Base-by-base conservation (phyloP, 2,888 invertebrate genomes). In the Horisme vitalbata region DNA sequence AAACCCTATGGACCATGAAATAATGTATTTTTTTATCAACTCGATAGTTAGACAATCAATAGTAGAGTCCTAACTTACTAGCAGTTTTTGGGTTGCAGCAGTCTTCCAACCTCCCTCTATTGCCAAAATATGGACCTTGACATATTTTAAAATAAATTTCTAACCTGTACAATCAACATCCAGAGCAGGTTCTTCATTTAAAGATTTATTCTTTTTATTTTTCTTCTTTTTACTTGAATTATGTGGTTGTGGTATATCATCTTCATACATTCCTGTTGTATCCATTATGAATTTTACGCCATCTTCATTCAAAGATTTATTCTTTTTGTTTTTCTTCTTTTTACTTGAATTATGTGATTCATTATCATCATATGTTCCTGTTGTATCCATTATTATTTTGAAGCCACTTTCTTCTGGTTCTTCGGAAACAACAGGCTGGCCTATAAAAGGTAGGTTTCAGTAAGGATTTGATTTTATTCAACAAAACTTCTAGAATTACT, bases 381-480 rank as follows among this genome's bases (percentile, higher is more conserved):
- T 60, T 14, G 73, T 75, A 33, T 75, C 75, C 23, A 74, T 52
- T 44, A 73, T 66, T 50, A 74, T 71, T 8, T 50, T 41, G 3
- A 63, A 7, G 41, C 39, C 45, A 28, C 43, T 46, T 6, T 49
- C 47, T 6, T 57, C 52, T 33, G 54, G 24, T n/a, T 52, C 34
- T 44, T 50, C 65, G 59, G 41, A 20, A 57, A 53, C 12, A 26
- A 13, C 36, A 15, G 8, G 31, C 13, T 32, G 24, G 8, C 4
- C 31, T 31, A 11, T 2, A 35, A 30, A 32, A 27, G 12, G 11
- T 26, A 23, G 11, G 7, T 20, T 10, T 13, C 2, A 32, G 1
- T 1, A 2, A 18, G 6, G 18, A 23, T n/a, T n/a, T n/a, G n/a
- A n/a, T n/a, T n/a, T n/a, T n/a, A n/a, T n/a, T n/a, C n/a, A n/a